Evolutionary conservation across 2,888 invertebrate species (phyloP).

Genomic region (Argynnis bischoffii): DNA sequence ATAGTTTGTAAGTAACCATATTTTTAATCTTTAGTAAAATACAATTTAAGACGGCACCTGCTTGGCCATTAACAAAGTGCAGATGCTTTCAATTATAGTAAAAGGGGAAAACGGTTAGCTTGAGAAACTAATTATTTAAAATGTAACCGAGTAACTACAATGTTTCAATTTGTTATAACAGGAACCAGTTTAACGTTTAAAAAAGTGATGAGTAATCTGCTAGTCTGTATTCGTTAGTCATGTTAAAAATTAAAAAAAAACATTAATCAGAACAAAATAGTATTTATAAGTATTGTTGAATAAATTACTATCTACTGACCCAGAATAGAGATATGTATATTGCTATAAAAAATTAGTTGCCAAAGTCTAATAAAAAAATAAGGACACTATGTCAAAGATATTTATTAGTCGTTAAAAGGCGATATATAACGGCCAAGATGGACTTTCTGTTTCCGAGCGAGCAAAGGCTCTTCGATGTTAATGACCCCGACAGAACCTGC

Average conservation of each 20-base stretch:
- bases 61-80: conserved; percentile 4
- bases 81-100: neutral
- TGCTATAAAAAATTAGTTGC: conserved; percentile 21
- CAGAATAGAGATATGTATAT: conserved; percentile 4
- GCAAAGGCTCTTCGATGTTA: conserved; percentile 44
- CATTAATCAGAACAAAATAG: neutral
- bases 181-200: neutral
- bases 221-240: too few species aligned
- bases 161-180: conserved; percentile 7
- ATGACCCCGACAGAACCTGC: conserved; percentile 53
- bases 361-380: conserved; percentile 25
- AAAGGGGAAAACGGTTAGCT: conserved; percentile 3
- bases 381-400: conserved; percentile 38
- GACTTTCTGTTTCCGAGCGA: conserved; percentile 37
- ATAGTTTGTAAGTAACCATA: too few species aligned
- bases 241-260: neutral
- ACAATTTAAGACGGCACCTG: neutral
- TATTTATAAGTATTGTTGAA: neutral
- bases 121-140: conserved; percentile 1
- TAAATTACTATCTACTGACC: neutral
- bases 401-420: conserved; percentile 27
- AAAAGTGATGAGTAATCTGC: neutral
- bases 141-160: conserved; percentile 8
- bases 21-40: neutral
- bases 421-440: conserved; percentile 37